A percentile compares a stretch with the other conserved stretches of the same genome.
Conservation (phyloP, 2,797 vertebrate genomes). For the Catostomus latipinnis region DNA sequence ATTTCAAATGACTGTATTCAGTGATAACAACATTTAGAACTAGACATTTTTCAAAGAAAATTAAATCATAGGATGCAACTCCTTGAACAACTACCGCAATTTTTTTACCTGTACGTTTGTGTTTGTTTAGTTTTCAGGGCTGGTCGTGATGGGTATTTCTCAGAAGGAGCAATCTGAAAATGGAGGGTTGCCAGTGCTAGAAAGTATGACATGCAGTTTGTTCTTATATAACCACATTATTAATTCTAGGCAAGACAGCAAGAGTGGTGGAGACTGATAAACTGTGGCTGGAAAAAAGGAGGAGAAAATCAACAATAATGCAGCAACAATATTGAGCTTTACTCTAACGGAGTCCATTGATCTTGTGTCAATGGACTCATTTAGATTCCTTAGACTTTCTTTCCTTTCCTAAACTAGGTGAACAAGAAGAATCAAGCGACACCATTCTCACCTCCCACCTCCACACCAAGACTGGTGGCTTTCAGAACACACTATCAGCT, state of each 20-base stretch:
- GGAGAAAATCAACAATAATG: conserved; percentile 3
- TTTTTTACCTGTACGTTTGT: neutral
- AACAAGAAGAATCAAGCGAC: neutral
- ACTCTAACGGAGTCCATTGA: neutral
- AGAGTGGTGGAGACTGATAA: conserved; percentile 13
- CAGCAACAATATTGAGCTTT: conserved; percentile 8
- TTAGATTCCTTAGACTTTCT: neutral
- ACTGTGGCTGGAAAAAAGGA: conserved; percentile 1
- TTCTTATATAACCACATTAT: conserved; percentile 37
- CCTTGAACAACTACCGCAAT: neutral
- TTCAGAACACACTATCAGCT: conserved; percentile 35
- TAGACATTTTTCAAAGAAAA: neutral
- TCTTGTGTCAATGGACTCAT: neutral
- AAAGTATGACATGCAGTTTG: conserved; percentile 17
- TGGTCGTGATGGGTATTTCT: conserved; percentile 16
- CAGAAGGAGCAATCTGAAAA: conserved; percentile 12
- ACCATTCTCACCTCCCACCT: neutral
- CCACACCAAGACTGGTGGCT: conserved; percentile 25
- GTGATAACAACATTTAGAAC: neutral
- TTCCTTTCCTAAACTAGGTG: neutral
- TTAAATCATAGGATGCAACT: neutral
- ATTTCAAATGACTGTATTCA: neutral
- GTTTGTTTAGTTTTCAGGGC: neutral
- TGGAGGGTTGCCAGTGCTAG: neutral
- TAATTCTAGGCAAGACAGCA: conserved; percentile 5